Evolutionary conservation across 2,888 invertebrate genomes (phyloP), one percentile per base, ranked within the genome.

Genomic region (Formica aserva): DNA sequence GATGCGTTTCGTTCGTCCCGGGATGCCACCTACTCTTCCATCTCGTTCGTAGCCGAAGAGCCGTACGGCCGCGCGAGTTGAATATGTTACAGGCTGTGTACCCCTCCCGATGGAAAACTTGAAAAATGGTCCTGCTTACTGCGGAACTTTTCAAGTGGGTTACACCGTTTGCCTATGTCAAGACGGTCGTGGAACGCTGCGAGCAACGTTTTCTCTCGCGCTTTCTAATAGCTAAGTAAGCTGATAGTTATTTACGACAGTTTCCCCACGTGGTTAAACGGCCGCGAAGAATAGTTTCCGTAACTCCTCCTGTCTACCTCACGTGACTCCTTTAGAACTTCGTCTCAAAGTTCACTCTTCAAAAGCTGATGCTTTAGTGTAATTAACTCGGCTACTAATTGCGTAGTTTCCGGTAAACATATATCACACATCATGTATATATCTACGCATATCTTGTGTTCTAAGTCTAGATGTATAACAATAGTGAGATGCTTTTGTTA

Each of bases 121-220:
- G 90, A 90, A 90, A 87, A 89, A 89, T 89, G 87, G 86, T 85
- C 57, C 83, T 87, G 90, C 88, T 90, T 90, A 88, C 87, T 32
- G 72, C 77, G 76, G 35, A 87, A 88, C 87, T 88, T 89, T 69
- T 84, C 84, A 74, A 84, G 75, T 84, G 48, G 77, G 82, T 83
- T 80, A 77, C 57, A 82, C 60, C 77, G 78, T 84, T 85, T 82
- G 74, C 84, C 71, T 66, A 63, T 55, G 69, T 29, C 35, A 66
- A 45, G 62, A 52, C 57, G 63, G 60, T 75, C 29, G 13, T 69
- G 18, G 22, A 63, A 55, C 48, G 57, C 57, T 65, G 60, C 77
- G 63, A 72, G 45, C 26, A 38, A 48, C 15, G 29, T 67, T 62
- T 71, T 63, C 52, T 38, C 15, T 29, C 52, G 15, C 60, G 35